Evolutionary conservation across 1,140 invertebrate species (phyloP), one percentile per base, ranked within the genome.

Genomic region (Drosophila prosaltans): DNA sequence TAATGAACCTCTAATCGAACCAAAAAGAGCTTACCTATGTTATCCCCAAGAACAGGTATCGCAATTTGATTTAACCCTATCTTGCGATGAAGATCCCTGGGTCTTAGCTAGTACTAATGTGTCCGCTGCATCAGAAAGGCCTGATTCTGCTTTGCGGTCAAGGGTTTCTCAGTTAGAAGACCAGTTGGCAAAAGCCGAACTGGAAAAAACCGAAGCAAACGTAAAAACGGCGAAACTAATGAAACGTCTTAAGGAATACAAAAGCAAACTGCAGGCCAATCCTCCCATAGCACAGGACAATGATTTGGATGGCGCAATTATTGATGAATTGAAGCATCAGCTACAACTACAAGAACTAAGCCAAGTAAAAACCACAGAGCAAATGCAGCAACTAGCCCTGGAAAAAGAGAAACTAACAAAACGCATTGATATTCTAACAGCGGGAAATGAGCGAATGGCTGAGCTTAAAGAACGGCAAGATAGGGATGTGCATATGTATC

Each of bases 391-490:
- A 89, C 93, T 95, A 32, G 93, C 94, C 62, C 73, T 84, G 0
- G 96, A 97, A 69, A 96, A 95, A 80, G 95, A 95, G 67, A 93
- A 93, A 74, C 81, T 96, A 5, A 72, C 93, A 16, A 96, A 97
- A 80, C 94, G 94, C 90, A 94, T 97, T 61, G 96, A 97, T 72
- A 94, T 96, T 5, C 91, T 98, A 8, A 94, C 95, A 2, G 93
- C 94, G 21, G 96, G 96, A n/a, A 97, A 97, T 88, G 96, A 97
- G 41, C 94, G 94, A 58, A 94, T 97, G 75, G 91, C 95, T 2
- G 96, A 97, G 82, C 94, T 96, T 91, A 97, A 97, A 92, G 96
- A 97, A 90, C 95, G 95, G 69, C 95, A 96, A 92, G 96, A 97
- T 74, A 93, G 93, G 80, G 95, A 96, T 90, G 93, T 95, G 70